Evolutionary conservation across 1,140 invertebrate species (phyloP), one percentile per base, ranked within the genome.

Genomic region (Chymomyza costata): DNA sequence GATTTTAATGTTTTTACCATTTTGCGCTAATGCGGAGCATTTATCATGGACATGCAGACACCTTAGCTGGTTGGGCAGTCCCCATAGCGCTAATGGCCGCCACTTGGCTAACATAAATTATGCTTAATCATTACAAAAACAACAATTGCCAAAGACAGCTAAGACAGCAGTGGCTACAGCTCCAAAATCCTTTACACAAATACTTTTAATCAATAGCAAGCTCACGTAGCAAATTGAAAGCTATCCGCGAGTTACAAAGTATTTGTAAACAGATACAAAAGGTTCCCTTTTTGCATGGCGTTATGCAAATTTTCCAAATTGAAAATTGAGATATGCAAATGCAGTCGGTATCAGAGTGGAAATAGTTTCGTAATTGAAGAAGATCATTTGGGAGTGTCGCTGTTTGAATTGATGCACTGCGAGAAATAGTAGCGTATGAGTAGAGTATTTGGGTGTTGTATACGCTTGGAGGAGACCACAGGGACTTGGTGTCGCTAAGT

Each of bases 21-120:
- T 56, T 63, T 56, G 52, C 62, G 66, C 71, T 76, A 76, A 76
- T 76, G 70, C 66, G 71, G 38, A 52, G 73, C 66, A 76, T 76
- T 76, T 76, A 76, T 76, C 71, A 76, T 65, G 71, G 62, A 54
- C 51, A 63, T 16, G 30, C 34, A 39, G 19, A 13, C 16, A 39
- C 37, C 37, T 43, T 35, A 44, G 31, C 34, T 51, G 40, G 14
- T 17, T 19, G 19, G 34, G 10, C 39, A 31, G 45, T 41, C 52
- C 53, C 41, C 41, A 66, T 43, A 35, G 48, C 71, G 70, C 71
- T 74, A 74, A 74, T 74, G 71, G 65, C 70, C 65, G 70, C 70
- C 60, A 73, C 70, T 73, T 76, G 69, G 70, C 64, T 55, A 56
- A 74, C 69, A 74, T 74, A 74, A 74, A 74, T 74, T 76, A 69